These are phyloP conservation scores for Campoplex nolae DNA, from an alignment of 2,888 invertebrate genomes.

Conservation along the genomic window DNA sequence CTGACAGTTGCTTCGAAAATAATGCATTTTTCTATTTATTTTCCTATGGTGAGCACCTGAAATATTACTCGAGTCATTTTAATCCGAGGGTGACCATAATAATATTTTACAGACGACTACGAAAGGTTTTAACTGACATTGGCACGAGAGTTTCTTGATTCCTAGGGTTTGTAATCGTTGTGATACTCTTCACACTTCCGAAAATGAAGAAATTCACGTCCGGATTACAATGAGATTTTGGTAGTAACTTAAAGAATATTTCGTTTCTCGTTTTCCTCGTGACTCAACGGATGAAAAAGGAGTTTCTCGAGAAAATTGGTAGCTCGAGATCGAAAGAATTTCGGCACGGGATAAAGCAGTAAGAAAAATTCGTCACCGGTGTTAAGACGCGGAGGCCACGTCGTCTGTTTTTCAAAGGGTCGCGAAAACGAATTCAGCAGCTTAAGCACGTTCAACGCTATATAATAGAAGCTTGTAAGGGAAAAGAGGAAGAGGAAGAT, in stretches of 20 bases:
- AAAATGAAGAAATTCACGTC: neutral
- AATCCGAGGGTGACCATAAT: neutral
- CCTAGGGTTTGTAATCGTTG: neutral
- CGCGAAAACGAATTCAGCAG: conserved; percentile 61
- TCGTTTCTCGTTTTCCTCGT: neutral
- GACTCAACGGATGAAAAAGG: neutral
- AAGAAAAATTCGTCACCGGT: conserved; percentile 39
- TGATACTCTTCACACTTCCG: neutral
- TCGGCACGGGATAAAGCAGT: conserved; percentile 1
- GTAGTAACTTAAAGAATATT: neutral
- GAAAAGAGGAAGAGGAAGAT: neutral
- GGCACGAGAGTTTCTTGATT: neutral
- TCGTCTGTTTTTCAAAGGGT: conserved; percentile 53
- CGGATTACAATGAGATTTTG: neutral
- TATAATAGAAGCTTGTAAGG: conserved; percentile 43
- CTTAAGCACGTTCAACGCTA: conserved; percentile 63
- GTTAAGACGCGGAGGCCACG: conserved; percentile 34
- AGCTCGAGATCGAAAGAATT: neutral
- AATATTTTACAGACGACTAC: neutral
- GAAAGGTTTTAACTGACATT: neutral
- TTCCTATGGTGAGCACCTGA: neutral
- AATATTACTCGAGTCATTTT: neutral
- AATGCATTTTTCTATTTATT: too few relatives aligned
- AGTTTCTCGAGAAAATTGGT: neutral
- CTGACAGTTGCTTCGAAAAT: too few relatives aligned